phyloP scores from a whole-genome alignment of 2,113 vertebrate species.

The Cariama cristata region DNA sequence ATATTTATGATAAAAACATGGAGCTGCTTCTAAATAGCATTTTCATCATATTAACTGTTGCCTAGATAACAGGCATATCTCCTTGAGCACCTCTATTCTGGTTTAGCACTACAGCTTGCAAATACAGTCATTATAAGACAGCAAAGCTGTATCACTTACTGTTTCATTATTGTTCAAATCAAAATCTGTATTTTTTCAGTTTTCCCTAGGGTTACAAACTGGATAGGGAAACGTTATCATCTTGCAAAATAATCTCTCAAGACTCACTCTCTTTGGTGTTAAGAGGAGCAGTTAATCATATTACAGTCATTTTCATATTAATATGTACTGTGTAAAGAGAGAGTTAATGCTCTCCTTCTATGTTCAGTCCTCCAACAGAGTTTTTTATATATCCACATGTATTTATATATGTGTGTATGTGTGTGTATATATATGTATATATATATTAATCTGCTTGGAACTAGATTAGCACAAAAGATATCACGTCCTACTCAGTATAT shows the following conservation, averaged over 20 bases:
- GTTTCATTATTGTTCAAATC: conserved; percentile 70
- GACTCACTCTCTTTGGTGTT: conserved; percentile 26
- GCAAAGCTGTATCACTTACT: conserved; percentile 59
- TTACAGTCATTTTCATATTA: conserved; percentile 66
- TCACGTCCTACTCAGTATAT: conserved; percentile 33
- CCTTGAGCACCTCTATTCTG: conserved; percentile 57
- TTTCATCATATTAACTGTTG: conserved; percentile 71
- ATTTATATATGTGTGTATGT: not conserved
- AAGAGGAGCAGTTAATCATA: conserved; percentile 33
- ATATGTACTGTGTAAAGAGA: conserved; percentile 9
- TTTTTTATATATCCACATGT: not conserved
- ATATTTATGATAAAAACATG: conserved; percentile 45
- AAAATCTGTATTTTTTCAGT: conserved; percentile 55
- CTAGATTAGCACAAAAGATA: conserved; percentile 45
- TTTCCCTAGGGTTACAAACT: conserved; percentile 57
- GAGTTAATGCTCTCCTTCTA: not conserved
- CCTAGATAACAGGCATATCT: conserved; percentile 70
- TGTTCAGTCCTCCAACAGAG: not conserved
- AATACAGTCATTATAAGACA: conserved; percentile 62
- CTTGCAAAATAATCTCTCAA: conserved; percentile 51
- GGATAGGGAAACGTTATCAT: conserved; percentile 37
- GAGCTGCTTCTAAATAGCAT: conserved; percentile 54
- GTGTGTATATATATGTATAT: not conserved
- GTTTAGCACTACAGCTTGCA: conserved; percentile 56
- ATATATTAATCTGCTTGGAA: conserved; percentile 8